phyloP scores from a whole-genome alignment of 2,113 vertebrate species.

The Tragelaphus imberbis region DNA sequence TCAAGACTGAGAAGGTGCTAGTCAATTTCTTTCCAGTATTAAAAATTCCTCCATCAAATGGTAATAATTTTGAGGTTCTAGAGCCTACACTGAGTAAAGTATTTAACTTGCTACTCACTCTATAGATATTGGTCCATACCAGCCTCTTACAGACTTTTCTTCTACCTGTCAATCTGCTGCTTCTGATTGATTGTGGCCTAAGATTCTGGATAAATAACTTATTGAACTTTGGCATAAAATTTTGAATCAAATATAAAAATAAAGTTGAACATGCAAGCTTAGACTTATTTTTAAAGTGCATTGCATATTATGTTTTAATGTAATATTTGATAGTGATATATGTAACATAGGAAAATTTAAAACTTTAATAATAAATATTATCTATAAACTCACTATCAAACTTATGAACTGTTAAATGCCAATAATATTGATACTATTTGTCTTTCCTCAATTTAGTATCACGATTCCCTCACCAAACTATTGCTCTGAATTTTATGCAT shows the following conservation, averaged over 20 bases:
- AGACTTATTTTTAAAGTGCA: background rate
- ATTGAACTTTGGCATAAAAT: background rate
- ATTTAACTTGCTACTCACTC: background rate
- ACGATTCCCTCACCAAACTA: background rate
- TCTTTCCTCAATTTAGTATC: background rate
- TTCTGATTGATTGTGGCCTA: background rate
- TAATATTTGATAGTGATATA: background rate
- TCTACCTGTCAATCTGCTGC: background rate
- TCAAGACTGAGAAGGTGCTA: background rate
- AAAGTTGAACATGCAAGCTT: background rate
- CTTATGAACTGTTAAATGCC: background rate
- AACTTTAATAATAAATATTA: background rate
- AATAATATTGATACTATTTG: background rate
- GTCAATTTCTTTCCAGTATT: background rate
- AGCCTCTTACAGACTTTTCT: background rate
- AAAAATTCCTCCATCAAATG: background rate
- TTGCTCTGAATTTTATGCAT: background rate
- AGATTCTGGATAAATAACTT: background rate
- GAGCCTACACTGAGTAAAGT: background rate
- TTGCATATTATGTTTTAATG: background rate
- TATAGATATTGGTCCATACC: background rate
- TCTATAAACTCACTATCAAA: background rate
- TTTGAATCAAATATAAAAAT: background rate
- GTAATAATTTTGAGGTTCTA: background rate
- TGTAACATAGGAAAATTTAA: background rate